These are phyloP conservation scores for Desoria tigrina DNA, from an alignment of 2,888 invertebrate genomes.

Conservation along the genomic window DNA sequence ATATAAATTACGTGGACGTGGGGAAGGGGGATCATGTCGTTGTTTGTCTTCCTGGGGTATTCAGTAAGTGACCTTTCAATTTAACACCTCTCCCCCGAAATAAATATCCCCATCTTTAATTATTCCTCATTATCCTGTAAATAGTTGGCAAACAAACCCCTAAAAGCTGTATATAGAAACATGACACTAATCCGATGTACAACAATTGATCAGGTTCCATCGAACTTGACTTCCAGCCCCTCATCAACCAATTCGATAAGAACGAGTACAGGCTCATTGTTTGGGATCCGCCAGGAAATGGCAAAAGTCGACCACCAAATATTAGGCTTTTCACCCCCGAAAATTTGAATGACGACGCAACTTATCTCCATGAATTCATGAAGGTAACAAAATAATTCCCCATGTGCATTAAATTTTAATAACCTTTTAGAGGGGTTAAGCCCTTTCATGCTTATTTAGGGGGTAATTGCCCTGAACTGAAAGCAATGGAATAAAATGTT, in stretches of 20 bases:
- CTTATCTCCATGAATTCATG: constrained; percentile 71
- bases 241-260: constrained; percentile 60
- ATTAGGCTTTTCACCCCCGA: constrained; percentile 67
- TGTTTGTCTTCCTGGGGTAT: constrained; percentile 27
- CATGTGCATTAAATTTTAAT: constrained; percentile 67
- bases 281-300: constrained; percentile 67
- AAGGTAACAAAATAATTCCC: constrained; percentile 58
- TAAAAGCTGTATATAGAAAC: too few species aligned
- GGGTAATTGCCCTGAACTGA: constrained; percentile 82
- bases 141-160: too few species aligned
- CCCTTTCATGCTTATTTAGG: too few species aligned
- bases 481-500: constrained; percentile 60
- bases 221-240: constrained; percentile 29
- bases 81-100: not conserved
- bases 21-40: constrained; percentile 16
- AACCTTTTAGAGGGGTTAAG: too few species aligned
- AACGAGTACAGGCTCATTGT: constrained; percentile 67
- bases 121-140: not conserved
- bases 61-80: constrained; percentile 20
- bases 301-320: constrained; percentile 57
- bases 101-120: not conserved
- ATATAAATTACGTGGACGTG: constrained; percentile 23
- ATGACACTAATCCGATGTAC: too few species aligned
- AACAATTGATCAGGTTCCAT: constrained; percentile 23
- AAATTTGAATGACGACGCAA: constrained; percentile 73